These are phyloP conservation scores for Papilio dardanus DNA, from an alignment of 1,140 invertebrate genomes.

Conservation along the genomic window DNA sequence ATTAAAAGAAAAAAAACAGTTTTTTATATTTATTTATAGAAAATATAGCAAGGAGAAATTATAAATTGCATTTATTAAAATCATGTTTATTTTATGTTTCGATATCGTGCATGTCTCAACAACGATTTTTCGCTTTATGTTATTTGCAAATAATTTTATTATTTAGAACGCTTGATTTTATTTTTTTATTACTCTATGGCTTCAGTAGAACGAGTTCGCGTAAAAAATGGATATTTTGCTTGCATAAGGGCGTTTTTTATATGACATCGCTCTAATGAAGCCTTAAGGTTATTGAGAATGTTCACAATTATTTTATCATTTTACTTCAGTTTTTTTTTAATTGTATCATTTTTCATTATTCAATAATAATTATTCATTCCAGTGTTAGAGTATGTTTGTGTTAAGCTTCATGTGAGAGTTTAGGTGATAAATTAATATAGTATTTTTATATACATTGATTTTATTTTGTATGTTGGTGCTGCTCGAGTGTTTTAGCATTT, in stretches of 20 bases:
- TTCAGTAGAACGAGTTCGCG: no score
- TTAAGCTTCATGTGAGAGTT: constrained; percentile 75
- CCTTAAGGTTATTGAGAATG: constrained; percentile 55
- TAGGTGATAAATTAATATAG: constrained; percentile 68
- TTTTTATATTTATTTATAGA: constrained; percentile 18
- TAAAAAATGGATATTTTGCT: no score
- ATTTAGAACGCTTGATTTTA: constrained; percentile 63
- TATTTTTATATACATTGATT: constrained; percentile 71
- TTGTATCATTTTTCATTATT: constrained; percentile 48
- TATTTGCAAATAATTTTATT: constrained; percentile 60
- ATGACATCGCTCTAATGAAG: no score
- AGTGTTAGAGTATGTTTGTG: constrained; percentile 74
- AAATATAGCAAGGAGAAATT: constrained; percentile 33
- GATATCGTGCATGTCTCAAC: constrained; percentile 58
- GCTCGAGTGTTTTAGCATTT: constrained; percentile 57
- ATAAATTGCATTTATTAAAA: constrained; percentile 70
- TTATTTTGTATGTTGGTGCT: constrained; percentile 71
- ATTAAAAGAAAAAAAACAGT: background rate
- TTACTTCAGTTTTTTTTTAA: constrained; percentile 55
- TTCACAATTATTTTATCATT: constrained; percentile 45
- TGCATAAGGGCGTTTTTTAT: no score
- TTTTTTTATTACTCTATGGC: no score
- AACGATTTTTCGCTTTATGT: constrained; percentile 72
- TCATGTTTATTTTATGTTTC: constrained; percentile 53
- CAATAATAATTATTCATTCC: constrained; percentile 74